A percentile compares a stretch with the other conserved stretches of the same genome.
Evolutionary conservation across 2,797 vertebrate genomes (phyloP).

Genomic region (Ptychadena robeensis): DNA sequence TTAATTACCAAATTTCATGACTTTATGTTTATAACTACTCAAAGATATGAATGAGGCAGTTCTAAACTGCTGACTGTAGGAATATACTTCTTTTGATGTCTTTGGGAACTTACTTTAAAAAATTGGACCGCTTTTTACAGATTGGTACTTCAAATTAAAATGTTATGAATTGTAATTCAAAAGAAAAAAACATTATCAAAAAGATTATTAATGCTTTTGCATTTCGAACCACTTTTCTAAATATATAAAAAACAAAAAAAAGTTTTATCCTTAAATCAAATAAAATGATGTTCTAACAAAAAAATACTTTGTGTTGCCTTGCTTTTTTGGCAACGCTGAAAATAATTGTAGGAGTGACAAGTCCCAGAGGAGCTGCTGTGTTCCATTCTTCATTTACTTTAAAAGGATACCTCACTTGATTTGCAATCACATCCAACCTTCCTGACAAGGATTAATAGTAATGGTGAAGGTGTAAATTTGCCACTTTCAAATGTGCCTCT

Average conservation of each 20-base stretch:
- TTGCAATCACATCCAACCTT: neutral
- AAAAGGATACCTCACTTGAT: neutral
- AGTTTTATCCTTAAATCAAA: neutral
- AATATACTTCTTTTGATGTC: too few species aligned
- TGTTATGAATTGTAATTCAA: too few species aligned
- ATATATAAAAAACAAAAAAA: neutral
- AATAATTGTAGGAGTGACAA: neutral
- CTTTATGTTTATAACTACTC: too few species aligned
- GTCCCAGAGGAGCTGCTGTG: neutral
- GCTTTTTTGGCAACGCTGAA: conserved; percentile 2
- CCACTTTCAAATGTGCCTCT: conserved; percentile 36
- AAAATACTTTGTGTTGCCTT: neutral
- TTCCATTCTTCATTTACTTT: conserved; percentile 2
- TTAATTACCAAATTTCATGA: too few species aligned
- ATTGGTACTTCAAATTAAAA: too few species aligned
- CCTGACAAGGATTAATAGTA: conserved; percentile 43
- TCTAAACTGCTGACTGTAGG: too few species aligned
- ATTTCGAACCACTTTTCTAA: neutral
- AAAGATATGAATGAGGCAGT: too few species aligned
- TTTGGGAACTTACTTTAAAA: too few species aligned
- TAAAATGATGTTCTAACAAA: neutral
- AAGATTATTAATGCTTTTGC: neutral
- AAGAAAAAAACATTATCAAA: neutral
- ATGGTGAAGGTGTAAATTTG: conserved; percentile 44
- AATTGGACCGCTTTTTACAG: too few species aligned